phyloP scores from a whole-genome alignment of 2,888 invertebrate species.

The Tiliacea aurago region DNA sequence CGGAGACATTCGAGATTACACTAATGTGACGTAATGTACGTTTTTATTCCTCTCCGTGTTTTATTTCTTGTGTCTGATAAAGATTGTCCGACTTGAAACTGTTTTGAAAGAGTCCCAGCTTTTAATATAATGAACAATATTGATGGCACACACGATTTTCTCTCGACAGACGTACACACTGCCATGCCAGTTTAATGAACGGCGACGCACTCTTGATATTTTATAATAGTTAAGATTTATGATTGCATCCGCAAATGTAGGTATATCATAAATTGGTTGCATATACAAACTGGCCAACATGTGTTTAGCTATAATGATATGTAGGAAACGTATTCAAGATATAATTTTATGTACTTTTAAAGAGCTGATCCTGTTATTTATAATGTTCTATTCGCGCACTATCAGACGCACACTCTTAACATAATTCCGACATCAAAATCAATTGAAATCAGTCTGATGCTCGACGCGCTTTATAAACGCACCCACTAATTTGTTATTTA shows the following conservation, averaged over 20 bases:
- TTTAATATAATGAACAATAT: conserved; percentile 59
- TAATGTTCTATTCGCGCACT: conserved; percentile 59
- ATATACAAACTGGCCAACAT: conserved; percentile 31
- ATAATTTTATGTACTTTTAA: conserved; percentile 47
- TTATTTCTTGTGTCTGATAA: conserved; percentile 64
- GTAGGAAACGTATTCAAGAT: conserved; percentile 31
- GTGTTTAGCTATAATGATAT: conserved; percentile 18
- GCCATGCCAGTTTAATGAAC: conserved; percentile 49
- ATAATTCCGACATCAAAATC: conserved; percentile 80
- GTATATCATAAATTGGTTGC: conserved; percentile 56
- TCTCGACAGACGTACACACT: conserved; percentile 42
- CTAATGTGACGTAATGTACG: conserved; percentile 65
- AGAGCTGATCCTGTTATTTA: conserved; percentile 57
- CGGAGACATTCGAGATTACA: conserved; percentile 72
- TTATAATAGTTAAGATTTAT: conserved; percentile 63
- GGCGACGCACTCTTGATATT: conserved; percentile 55
- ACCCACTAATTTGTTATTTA: conserved; percentile 88
- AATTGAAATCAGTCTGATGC: conserved; percentile 81
- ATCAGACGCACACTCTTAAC: conserved; percentile 66
- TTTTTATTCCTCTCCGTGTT: conserved; percentile 62
- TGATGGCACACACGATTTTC: conserved; percentile 55
- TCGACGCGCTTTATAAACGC: conserved; percentile 83
- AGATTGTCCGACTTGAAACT: conserved; percentile 47
- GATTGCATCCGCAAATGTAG: conserved; percentile 54
- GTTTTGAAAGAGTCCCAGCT: conserved; percentile 57